Percentiles rank a stretch among this genome's conserved stretches.
Conservation (phyloP, 2,113 vertebrate genomes). For the Limanda limanda region DNA sequence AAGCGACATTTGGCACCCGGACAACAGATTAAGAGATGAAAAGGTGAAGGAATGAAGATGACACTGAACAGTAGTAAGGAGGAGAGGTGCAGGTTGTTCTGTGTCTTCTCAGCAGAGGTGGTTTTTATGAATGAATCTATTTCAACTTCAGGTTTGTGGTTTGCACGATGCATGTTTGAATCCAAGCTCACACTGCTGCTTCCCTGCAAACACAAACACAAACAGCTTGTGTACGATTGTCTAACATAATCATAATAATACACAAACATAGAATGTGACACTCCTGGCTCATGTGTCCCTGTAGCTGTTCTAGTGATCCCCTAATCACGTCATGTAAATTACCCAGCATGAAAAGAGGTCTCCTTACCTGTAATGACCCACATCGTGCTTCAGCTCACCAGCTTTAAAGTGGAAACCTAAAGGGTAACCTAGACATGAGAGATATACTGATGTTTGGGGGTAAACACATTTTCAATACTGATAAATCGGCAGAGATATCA, state of each 20-base stretch:
- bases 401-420: neutral
- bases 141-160: slow-evolving; percentile 4
- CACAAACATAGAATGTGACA: neutral
- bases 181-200: slow-evolving; percentile 11
- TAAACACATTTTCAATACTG: too few species aligned
- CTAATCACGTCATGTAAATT: slow-evolving; percentile 13
- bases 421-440: too few species aligned
- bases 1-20: slow-evolving; percentile 39
- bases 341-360: slow-evolving; percentile 11
- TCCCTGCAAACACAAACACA: slow-evolving; percentile 5
- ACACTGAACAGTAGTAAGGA: neutral
- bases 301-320: neutral
- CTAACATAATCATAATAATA: neutral
- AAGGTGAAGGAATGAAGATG: slow-evolving; percentile 10
- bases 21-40: slow-evolving; percentile 6
- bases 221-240: neutral
- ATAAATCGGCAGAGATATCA: neutral
- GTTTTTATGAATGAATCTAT: slow-evolving; percentile 15
- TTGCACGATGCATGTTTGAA: slow-evolving; percentile 9
- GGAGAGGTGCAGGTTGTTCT: neutral
- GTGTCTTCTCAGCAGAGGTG: too few species aligned
- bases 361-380: neutral
- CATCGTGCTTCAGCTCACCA: neutral
- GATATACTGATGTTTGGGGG: too few species aligned
- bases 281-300: neutral